These are phyloP conservation scores for Toxotes jaculatrix DNA, from an alignment of 2,113 vertebrate genomes.

Conservation along the genomic window DNA sequence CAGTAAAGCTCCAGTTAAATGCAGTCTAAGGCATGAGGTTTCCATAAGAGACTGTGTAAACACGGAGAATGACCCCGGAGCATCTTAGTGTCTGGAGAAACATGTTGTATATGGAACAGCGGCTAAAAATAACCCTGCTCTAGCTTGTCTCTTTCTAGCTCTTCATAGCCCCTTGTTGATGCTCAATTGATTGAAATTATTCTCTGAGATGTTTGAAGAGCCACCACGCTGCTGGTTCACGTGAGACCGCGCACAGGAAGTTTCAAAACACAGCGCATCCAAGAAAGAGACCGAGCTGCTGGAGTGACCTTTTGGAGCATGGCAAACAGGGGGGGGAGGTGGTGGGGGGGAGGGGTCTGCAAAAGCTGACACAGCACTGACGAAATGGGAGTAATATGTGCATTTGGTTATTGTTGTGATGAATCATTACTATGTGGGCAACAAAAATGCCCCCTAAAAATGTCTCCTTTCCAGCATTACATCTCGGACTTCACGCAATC, in stretches of 20 bases:
- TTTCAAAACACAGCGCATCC: not conserved
- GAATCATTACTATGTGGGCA: conserved; percentile 31
- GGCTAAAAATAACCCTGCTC: conserved; percentile 75
- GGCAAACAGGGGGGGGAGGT: not conserved
- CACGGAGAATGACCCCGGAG: conserved; percentile 64
- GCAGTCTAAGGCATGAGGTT: conserved; percentile 32
- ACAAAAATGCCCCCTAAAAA: not conserved
- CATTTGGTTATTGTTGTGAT: conserved; percentile 39
- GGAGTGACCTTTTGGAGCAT: conserved; percentile 11
- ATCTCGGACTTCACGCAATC: not conserved
- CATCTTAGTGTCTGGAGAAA: conserved; percentile 65
- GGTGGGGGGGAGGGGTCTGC: not conserved
- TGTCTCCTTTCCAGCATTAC: conserved; percentile 1
- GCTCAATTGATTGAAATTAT: conserved; percentile 61
- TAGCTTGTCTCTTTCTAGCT: conserved; percentile 47
- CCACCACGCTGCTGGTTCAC: not conserved
- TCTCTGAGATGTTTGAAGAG: conserved; percentile 31
- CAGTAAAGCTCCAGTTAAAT: conserved; percentile 17
- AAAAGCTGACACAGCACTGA: conserved; percentile 53
- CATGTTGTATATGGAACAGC: conserved; percentile 72
- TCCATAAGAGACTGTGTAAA: conserved; percentile 63
- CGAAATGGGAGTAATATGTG: conserved; percentile 59
- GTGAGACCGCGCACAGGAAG: not conserved
- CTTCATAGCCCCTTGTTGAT: conserved; percentile 55
- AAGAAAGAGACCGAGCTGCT: conserved; percentile 1